Evolutionary conservation across 2,888 invertebrate genomes (phyloP), one percentile per base, ranked within the genome.

Genomic region (Reticulitermes lucifugus): DNA sequence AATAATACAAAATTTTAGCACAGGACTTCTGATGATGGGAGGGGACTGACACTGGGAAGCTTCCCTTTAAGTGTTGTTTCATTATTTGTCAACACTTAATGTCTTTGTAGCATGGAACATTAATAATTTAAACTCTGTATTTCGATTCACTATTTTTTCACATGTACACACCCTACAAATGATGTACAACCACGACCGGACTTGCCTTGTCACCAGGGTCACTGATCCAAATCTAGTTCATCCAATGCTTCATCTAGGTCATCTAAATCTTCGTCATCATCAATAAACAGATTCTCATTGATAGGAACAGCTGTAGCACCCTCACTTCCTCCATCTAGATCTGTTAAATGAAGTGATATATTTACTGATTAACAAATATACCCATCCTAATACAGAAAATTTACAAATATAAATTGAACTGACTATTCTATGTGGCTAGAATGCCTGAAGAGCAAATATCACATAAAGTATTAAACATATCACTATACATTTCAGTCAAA

Each of bases 261-360:
- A 87, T 94, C 96, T 84, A 97, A 91, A 89, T 97, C 96, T 41
- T 86, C 86, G 90, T 96, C 96, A 89, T 96, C 91, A 79, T 91
- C 97, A 43, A 96, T 93, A 92, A 98, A 98, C n/a, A 98, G 94
- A 91, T 97, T 96, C 90, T 98, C 98, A 91, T 98, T 98, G 88
- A 98, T 97, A 83, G 97, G 96, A 73, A 96, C 95, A 12, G 95
- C 95, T 85, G 93, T 91, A 60, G 92, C 93, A 82, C 90, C 91
- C 88, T 91, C 92, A 29, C 89, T 89, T 59, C 88, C 89, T 75
- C 89, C 88, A 41, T 85, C 88, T 79, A 29, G 65, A 59, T 46
- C 70, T 83, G 46, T 12, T 41, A 79, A 65, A 0, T 6, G 6
- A 25, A 81, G 70, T 14, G 18, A 70, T 65, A n/a, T n/a, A 25